Evolutionary conservation across 2,797 vertebrate genomes (phyloP), one percentile per base, ranked within the genome.

Genomic region (Jordanella pulchra): DNA sequence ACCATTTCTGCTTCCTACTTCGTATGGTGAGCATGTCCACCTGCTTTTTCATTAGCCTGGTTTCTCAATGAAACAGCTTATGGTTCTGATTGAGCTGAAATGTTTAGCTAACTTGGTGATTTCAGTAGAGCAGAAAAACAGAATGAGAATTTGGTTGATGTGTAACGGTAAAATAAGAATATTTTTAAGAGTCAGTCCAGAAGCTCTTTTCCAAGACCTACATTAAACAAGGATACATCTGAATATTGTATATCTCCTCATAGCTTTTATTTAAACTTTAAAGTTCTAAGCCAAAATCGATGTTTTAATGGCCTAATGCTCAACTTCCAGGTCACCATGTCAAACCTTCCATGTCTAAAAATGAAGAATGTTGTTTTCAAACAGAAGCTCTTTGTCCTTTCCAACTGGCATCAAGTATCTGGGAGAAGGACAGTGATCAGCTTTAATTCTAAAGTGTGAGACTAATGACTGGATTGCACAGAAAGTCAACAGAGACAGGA

Each of bases 401-500:
- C 51, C 51, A 25, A 23, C 17, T 35, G 30, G 21, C 32, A 23
- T n/a, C 51, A n/a, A 54, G 51, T 54, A n/a, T 25, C 10, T 54
- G n/a, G n/a, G n/a, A 54, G 51, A 9, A 25, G 51, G 51, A 54
- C 12, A n/a, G 23, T 3, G 10, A 63, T 45, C 21, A 14, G 18
- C 3, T 23, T 30, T 65, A 67, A 72, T 77, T 25, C 69, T 67
- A 60, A 7, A 4, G 51, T 69, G 80, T 72, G 64, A 72, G 17
- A 55, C 65, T 77, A 68, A 83, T 76, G 12, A 32, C 73, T 60
- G 32, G 25, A 66, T 71, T 30, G 10, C 15, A 10, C 23, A 64
- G 3, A 75, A 69, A 81, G 71, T 70, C 50, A 66, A 28, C 13
- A 47, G 32, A 71, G 35, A 58, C 11, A 51, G 76, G 69, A 81